Evolutionary conservation across 2,888 invertebrate species (phyloP), one percentile per base, ranked within the genome.

Genomic region (Eueremaeus valkanovi): DNA sequence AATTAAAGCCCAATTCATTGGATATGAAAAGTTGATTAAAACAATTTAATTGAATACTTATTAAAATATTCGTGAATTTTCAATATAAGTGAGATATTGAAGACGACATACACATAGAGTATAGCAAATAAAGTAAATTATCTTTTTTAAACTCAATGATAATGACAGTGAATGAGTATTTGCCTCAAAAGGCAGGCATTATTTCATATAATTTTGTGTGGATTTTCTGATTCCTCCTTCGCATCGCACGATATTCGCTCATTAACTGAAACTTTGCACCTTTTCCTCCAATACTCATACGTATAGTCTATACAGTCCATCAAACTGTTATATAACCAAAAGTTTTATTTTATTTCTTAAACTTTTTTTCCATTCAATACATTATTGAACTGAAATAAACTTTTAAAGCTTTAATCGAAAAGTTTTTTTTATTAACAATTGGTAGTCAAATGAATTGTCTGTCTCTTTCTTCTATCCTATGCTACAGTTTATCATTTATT

Each of bases 251-350:
- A 16, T 11, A 68, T 68, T 42, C 68, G 42, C 21, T 68, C 68
- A 68, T 68, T 68, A 68, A 68, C 68, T 68, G 40, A 68, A 68
- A 68, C n/a, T 68, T 68, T 68, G 68, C 68, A 68, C 68, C 68
- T 68, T 68, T 68, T 68, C 68, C 68, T 63, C 31, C 33, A 18
- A 27, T 24, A n/a, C 55, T 24, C 51, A 51, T n/a, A n/a, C n/a
- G n/a, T n/a, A 51, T 21, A 51, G 21, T 21, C 51, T 8, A 51
- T 51, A 51, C n/a, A 51, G 3, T 55, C 27, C 42, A 11, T 40
- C 1, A 11, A 16, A 55, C 55, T 24, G 55, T 55, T 55, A 55
- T 24, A 27, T 55, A 55, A 55, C 55, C 55, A 55, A 55, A 55
- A 6, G 24, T 55, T 55, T 55, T 55, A 55, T n/a, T n/a, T n/a